phyloP scores from a whole-genome alignment of 2,888 invertebrate genomes.

The Camptogramma bilineatum region DNA sequence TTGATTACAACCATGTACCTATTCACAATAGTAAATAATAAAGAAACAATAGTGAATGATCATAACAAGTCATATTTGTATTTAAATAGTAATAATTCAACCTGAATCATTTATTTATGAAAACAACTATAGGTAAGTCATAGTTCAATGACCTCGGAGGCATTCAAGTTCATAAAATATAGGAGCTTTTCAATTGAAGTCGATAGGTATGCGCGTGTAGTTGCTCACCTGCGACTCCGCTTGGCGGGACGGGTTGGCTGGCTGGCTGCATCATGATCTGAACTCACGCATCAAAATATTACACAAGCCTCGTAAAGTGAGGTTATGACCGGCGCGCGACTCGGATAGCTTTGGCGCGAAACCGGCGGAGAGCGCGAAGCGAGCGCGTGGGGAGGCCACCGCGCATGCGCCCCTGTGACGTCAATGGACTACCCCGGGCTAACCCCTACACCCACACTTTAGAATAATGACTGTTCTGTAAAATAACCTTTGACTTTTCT shows the following conservation, averaged over 20 bases:
- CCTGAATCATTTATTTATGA: conserved; percentile 9
- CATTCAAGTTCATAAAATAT: conserved; percentile 24
- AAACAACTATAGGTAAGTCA: conserved; percentile 23
- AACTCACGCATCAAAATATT: conserved; percentile 42
- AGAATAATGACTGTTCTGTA: conserved; percentile 40
- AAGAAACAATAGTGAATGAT: conserved; percentile 9
- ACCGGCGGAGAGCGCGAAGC: conserved; percentile 53
- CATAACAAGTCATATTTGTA: conserved; percentile 4
- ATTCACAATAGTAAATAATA: neutral
- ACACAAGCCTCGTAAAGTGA: conserved; percentile 52
- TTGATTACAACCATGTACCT: neutral
- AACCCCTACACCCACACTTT: conserved; percentile 46
- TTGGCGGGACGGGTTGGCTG: conserved; percentile 54
- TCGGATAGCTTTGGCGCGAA: conserved; percentile 79
- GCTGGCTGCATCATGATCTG: conserved; percentile 61
- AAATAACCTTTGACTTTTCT: conserved; percentile 37
- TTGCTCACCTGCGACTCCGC: conserved; percentile 68
- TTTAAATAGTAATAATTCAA: conserved; percentile 3
- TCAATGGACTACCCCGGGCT: conserved; percentile 65
- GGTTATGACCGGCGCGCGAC: conserved; percentile 74
- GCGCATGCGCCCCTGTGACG: conserved; percentile 78
- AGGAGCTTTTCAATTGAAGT: conserved; percentile 11
- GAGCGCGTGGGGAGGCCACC: conserved; percentile 63
- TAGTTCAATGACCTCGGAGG: conserved; percentile 41
- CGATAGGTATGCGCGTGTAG: neutral